These are phyloP conservation scores for Muscicapa comitata DNA, from an alignment of 2,797 vertebrate genomes.

Conservation along the genomic window DNA sequence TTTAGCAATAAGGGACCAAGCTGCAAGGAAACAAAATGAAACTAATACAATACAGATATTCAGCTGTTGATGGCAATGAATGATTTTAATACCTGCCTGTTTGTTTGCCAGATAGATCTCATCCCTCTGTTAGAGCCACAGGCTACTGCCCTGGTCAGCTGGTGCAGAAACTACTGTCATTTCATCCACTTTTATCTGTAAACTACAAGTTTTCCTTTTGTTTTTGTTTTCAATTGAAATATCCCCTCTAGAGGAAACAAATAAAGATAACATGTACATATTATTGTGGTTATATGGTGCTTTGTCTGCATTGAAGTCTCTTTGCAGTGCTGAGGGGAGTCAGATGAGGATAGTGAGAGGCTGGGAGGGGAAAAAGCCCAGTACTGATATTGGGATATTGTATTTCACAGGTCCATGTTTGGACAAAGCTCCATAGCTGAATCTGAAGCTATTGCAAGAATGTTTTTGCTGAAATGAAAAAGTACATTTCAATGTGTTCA, in stretches of 20 bases:
- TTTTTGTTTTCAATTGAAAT: background rate
- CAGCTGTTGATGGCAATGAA: background rate
- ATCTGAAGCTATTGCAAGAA: conserved; percentile 65
- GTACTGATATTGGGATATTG: background rate
- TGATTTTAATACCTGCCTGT: background rate
- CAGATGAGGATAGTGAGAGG: background rate
- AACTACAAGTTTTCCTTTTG: background rate
- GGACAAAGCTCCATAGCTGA: conserved; percentile 59
- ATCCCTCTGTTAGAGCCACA: background rate
- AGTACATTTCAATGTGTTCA: conserved; percentile 23
- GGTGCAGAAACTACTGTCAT: background rate
- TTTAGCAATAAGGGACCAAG: background rate
- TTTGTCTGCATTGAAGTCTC: background rate
- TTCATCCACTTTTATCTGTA: background rate
- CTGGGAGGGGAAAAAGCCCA: background rate
- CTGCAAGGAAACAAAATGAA: background rate
- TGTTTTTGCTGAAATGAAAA: conserved; percentile 62
- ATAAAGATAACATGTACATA: background rate
- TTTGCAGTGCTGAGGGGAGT: background rate
- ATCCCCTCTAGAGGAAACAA: background rate
- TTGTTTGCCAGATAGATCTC: background rate
- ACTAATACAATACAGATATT: background rate
- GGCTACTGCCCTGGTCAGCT: background rate
- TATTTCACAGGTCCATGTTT: conserved; percentile 67
- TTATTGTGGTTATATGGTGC: background rate